Conservation (phyloP, 2,888 invertebrate species). For the Lasioglossum leucozonium region DNA sequence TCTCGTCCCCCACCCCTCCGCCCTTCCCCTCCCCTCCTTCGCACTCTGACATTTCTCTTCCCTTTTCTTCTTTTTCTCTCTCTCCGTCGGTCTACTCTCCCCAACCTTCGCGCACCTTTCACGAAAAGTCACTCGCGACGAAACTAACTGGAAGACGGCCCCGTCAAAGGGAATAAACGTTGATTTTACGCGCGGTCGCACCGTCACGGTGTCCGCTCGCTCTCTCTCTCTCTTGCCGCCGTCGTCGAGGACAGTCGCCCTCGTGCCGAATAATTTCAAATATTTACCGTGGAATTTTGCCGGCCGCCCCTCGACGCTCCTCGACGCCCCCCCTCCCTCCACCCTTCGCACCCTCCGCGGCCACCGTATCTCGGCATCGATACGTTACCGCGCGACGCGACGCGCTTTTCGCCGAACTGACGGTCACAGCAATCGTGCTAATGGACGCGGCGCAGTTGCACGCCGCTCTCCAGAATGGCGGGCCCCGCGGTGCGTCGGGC, state of each 20-base stretch:
- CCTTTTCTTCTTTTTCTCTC: background rate
- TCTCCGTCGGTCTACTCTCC: background rate
- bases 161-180: constrained; percentile 43
- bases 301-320: no score
- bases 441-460: constrained; percentile 5
- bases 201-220: background rate
- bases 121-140: constrained; percentile 6
- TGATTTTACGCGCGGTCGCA: constrained; percentile 32
- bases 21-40: no score
- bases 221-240: no score
- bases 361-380: background rate
- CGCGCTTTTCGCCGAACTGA: constrained; percentile 3
- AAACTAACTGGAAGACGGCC: constrained; percentile 43
- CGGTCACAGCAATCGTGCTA: constrained; percentile 6
- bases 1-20: background rate
- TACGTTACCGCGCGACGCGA: background rate
- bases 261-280: constrained; percentile 41
- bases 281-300: constrained; percentile 30
- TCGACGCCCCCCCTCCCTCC: no score
- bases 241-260: no score
- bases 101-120: background rate
- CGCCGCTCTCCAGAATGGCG: background rate
- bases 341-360: no score
- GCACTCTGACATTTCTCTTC: background rate
- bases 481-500: background rate